Base-by-base conservation (phyloP, 2,888 invertebrate species). In the Tryphoninae sp. region DNA sequence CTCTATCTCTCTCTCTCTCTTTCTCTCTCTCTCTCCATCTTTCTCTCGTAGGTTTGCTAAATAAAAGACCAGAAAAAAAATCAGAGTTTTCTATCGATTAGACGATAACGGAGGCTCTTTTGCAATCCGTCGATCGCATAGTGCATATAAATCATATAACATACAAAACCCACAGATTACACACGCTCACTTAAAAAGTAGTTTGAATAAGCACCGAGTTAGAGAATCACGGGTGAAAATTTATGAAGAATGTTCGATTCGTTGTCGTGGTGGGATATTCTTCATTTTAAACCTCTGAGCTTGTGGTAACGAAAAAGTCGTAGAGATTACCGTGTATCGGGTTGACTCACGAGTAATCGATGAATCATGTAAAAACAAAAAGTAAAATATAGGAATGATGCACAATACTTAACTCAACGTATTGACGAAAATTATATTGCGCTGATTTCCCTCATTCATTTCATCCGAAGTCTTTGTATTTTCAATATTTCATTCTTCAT, bases 11-110 rank as follows among this genome's bases (percentile, higher is more conserved):
- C 33, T 33, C 33, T 33, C 33, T 33, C 33, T 33, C 33, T 33
- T 0, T 33, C 19, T 19, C 1, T 19, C 26, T 26, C 26, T 26
- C 26, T 26, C 4, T 26, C 26, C 4, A 4, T 33, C 3, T 33
- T 0, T 33, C 33, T 65, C 73, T 82, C 87, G 88, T 89, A 88
- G 89, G 88, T 88, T 33, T 86, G 87, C 88, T 83, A 69, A 73
- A 76, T 55, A 64, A 40, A 58, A 58, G 58, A 19, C 1, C 16
- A 73, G 69, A 59, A 16, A 51, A 55, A 74, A 40, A 58, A n/a
- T 69, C 64, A 22, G 51, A 62, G 22, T 81, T 23, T 23, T 65
- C 23, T 40, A 61, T 16, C 23, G 58, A 64, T 42, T 68, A 68
- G 68, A 73, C 61, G 42, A 42, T 67, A 73, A 68, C 19, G n/a